A percentile compares a stretch with the other conserved stretches of the same genome.
These are phyloP conservation scores for Himalopsyche kuldschensis DNA, from an alignment of 2,888 invertebrate species.

Conservation along the genomic window DNA sequence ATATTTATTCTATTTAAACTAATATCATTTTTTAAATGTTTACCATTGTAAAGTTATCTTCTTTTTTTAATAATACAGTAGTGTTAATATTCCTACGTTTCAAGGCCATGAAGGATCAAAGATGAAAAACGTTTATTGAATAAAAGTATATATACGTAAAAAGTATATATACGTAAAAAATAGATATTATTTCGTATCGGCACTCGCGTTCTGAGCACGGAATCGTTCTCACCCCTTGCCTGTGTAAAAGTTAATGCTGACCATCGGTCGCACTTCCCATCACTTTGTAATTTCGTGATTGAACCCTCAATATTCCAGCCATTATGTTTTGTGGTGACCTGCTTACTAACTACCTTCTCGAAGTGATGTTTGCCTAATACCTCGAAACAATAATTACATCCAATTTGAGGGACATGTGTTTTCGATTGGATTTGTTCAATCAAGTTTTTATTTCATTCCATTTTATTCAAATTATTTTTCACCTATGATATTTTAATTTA, in stretches of 20 bases:
- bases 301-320: background rate
- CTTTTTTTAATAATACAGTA: too few relatives aligned
- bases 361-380: background rate
- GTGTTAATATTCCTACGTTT: too few relatives aligned
- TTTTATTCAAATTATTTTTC: too few relatives aligned
- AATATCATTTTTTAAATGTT: too few relatives aligned
- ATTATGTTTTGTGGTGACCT: background rate
- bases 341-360: background rate
- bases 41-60: too few relatives aligned
- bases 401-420: background rate
- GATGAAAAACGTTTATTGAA: too few relatives aligned
- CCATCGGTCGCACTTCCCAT: background rate
- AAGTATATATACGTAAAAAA: too few relatives aligned
- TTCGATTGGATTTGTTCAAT: background rate
- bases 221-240: background rate
- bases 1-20: too few relatives aligned
- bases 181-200: background rate
- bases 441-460: too few relatives aligned
- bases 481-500: too few relatives aligned
- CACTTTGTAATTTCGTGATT: slow-evolving; percentile 8
- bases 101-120: too few relatives aligned
- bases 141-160: too few relatives aligned
- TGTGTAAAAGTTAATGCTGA: slow-evolving; percentile 6
- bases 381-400: background rate
- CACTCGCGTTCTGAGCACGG: background rate